Evolutionary conservation across 2,113 vertebrate species (phyloP), one percentile per base, ranked within the genome.

Genomic region (Tyto alba): DNA sequence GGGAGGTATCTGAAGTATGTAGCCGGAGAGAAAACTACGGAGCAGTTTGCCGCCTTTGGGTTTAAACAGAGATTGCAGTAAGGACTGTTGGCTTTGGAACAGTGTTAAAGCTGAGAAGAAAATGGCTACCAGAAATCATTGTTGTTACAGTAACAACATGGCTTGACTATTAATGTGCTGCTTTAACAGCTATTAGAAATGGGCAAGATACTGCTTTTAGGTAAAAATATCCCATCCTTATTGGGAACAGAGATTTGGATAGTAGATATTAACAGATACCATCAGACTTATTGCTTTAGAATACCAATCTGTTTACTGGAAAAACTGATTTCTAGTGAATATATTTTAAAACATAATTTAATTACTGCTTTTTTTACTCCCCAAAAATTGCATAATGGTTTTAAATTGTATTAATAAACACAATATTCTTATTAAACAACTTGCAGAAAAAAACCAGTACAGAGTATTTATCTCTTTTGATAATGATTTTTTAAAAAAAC

Each of bases 111-210:
- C 92, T 80, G 92, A 76, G 93, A 76, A 96, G 86, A 96, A 98
- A 97, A 97, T 97, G 96, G 95, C 95, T 85, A 75, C 95, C 85
- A 93, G 86, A 83, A 90, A 89, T 94, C 52, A 88, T 40, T 95
- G 93, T 94, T 96, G 90, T 92, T 95, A 93, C 90, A 88, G 96
- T 89, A 96, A 95, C 90, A 94, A 80, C 92, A 94, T 85, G 88
- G 87, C 53, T 88, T 95, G 85, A 60, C 91, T 95, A 75, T 92
- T 94, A 92, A 89, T 85, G 19, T 83, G 68, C 66, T 89, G n/a
- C 63, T 89, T 60, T 95, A 77, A 75, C 71, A 93, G 30, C 40
- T 69, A 2, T 41, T 84, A 59, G 25, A 80, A 85, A 77, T 75
- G 36, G 43, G 47, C 1, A 8, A 96, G 16, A 53, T 75, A 26